Evolutionary conservation across 2,113 vertebrate genomes (phyloP).

Genomic region (Orcinus orca): DNA sequence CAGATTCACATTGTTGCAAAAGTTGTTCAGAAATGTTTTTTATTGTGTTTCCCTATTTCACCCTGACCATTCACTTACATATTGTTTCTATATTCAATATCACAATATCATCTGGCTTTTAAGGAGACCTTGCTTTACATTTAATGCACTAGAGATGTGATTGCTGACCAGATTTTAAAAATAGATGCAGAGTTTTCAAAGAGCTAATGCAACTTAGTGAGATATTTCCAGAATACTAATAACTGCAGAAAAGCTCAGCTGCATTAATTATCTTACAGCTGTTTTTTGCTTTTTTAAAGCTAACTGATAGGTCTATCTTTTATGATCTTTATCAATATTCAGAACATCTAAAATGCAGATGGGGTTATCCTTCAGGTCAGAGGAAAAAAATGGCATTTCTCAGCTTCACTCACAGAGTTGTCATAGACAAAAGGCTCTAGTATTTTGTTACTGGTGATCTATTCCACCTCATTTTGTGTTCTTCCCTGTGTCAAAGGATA

Average conservation of each 20-base stretch:
- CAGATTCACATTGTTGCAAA: not conserved
- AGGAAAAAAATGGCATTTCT: not conserved
- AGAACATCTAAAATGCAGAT: not conserved
- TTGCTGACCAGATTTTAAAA: constrained; percentile 61
- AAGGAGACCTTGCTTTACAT: constrained; percentile 2
- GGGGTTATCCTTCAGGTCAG: not conserved
- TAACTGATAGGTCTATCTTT: not conserved
- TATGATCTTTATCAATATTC: constrained; percentile 12
- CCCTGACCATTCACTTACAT: not conserved
- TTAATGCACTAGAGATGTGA: constrained; percentile 52
- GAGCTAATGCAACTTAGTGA: constrained; percentile 44
- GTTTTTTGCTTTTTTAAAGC: not conserved
- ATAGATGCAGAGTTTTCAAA: constrained; percentile 61
- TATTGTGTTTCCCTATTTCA: not conserved
- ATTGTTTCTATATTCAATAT: not conserved
- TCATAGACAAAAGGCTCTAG: not conserved
- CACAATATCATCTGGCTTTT: not conserved
- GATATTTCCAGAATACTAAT: constrained; percentile 54
- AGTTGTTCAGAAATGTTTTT: not conserved
- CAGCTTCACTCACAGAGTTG: not conserved
- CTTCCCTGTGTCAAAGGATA: not conserved
- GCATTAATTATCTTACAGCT: constrained; percentile 39
- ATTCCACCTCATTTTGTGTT: not conserved
- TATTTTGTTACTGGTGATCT: not conserved
- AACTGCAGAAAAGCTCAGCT: constrained; percentile 27